phyloP scores from a whole-genome alignment of 2,113 vertebrate species.

The Trichomycterus rosablanca region DNA sequence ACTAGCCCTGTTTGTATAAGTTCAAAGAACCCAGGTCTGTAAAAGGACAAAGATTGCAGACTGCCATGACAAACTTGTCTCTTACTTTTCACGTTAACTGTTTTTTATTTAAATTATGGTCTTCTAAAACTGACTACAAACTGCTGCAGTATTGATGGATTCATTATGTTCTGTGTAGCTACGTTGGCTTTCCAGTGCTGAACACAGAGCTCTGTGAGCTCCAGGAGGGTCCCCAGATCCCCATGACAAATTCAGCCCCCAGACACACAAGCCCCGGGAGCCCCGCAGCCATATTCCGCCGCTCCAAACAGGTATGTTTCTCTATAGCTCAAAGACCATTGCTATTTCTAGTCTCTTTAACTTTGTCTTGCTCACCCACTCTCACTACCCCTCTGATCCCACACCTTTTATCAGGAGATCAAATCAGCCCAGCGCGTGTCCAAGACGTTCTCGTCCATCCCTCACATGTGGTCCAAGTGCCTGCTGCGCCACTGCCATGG shows the following conservation, averaged over 20 bases:
- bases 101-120: too few relatives aligned
- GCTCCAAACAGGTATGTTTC: conserved; percentile 90
- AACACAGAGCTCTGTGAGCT: conserved; percentile 83
- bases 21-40: too few relatives aligned
- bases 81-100: too few relatives aligned
- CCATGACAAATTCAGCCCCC: conserved; percentile 67
- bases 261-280: conserved; percentile 86
- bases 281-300: conserved; percentile 90
- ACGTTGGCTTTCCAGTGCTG: conserved; percentile 89
- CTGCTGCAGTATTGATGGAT: not conserved
- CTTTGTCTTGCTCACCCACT: conserved; percentile 1
- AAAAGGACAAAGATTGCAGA: too few relatives aligned
- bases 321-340: not conserved
- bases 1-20: too few relatives aligned
- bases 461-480: conserved; percentile 98
- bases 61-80: too few relatives aligned
- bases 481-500: conserved; percentile 90
- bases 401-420: conserved; percentile 78
- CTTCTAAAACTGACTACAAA: not conserved
- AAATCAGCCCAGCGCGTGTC: conserved; percentile 92
- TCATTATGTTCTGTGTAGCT: conserved; percentile 67
- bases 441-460: conserved; percentile 87
- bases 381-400: not conserved
- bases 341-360: conserved; percentile 7
- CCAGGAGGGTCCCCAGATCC: conserved; percentile 70